Base-by-base conservation (phyloP, 92 coral and sea anemone genomes). In the Actinernus sp. region DNA sequence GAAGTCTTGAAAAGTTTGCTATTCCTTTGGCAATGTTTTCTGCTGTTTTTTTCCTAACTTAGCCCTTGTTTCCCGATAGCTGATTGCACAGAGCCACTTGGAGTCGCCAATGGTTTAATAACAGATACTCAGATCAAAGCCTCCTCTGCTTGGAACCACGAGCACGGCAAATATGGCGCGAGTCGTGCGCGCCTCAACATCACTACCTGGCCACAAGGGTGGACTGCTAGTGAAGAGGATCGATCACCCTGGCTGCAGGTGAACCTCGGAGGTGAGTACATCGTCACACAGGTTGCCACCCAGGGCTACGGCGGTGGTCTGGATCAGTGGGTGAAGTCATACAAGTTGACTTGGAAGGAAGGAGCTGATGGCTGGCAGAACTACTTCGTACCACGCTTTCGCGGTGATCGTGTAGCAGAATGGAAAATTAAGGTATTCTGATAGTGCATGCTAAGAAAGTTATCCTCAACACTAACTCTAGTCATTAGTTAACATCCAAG, bases 161-260 rank as follows among this genome's bases (percentile, higher is more conserved):
- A 81, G 11, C 68, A 26, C 46, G 43, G 47, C 21, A 74, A 40
- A 40, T 86, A 65, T 49, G 92, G 92, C 28, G 88, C 88, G 2
- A 68, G 76, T 25, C 86, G 76, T 17, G 88, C 88, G 24, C 57
- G 88, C 37, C 80, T 81, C 17, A 86, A 81, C 54, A 63, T 81
- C 27, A 64, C 58, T 53, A 49, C 78, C 26, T 86, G 84, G 88
- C 92, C 92, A 10, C 88, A 81, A 37, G 92, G 92, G 3, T 86
- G 92, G 92, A 86, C 88, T 11, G 88, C 92, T 10, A 55, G 43
- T 32, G 71, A 40, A 24, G 52, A 65, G 19, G 92, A 86, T 55
- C 41, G 18, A 25, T 55, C 52, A 7, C 91, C 91, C 14, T 85
- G 91, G 91, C 70, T 85, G 44, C 78, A 85, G 45, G 76, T 85